phyloP scores from a whole-genome alignment of 2,113 vertebrate genomes.

The Psammodynastes pulverulentus region DNA sequence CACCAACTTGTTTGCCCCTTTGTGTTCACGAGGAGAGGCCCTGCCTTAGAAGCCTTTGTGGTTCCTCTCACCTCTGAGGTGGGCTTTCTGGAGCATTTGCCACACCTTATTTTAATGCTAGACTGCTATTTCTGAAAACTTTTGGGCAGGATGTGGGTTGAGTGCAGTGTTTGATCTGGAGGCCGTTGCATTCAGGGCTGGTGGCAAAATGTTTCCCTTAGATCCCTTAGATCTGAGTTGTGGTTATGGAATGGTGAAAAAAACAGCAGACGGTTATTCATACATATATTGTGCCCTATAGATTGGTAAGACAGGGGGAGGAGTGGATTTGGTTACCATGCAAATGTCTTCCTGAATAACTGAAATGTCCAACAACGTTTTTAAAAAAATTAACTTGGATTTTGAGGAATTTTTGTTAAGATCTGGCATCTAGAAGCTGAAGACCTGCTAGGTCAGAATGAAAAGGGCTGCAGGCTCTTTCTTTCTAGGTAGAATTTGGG shows the following conservation, averaged over 20 bases:
- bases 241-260: not conserved
- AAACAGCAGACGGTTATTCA: not conserved
- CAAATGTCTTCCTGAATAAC: not conserved
- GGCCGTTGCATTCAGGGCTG: not conserved
- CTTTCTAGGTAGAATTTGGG: not conserved
- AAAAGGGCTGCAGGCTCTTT: not conserved
- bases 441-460: not conserved
- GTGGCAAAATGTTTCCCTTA: not conserved
- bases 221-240: not conserved
- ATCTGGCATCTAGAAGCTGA: not conserved
- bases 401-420: not conserved
- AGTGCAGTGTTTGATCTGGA: not conserved
- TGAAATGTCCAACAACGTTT: not conserved
- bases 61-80: not conserved
- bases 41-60: not conserved
- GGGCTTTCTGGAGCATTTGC: not conserved
- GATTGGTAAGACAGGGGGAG: not conserved
- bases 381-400: not conserved
- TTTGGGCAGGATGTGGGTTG: conserved; percentile 15
- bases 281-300: not conserved
- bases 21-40: not conserved
- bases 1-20: not conserved
- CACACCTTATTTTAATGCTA: conserved; percentile 6
- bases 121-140: not conserved
- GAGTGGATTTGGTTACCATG: not conserved